Evolutionary conservation across 2,113 vertebrate genomes (phyloP).

Genomic region (Garra rufa): DNA sequence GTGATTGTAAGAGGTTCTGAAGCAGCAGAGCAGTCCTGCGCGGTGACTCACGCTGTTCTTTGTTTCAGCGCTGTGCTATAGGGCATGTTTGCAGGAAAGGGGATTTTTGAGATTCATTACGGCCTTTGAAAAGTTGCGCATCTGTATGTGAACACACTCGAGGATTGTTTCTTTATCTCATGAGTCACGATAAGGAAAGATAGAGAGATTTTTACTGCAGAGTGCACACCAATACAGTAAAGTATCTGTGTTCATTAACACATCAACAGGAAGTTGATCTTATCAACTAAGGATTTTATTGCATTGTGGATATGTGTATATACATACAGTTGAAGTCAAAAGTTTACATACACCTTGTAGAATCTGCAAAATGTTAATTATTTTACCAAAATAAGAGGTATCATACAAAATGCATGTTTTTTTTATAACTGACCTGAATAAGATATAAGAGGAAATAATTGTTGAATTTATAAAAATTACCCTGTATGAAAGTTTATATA

Average conservation of each 20-base stretch:
- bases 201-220: conserved; percentile 8
- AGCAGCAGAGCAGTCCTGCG: conserved; percentile 6
- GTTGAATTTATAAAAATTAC: too few relatives aligned
- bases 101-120: not conserved
- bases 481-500: too few relatives aligned
- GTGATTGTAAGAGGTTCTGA: conserved; percentile 8
- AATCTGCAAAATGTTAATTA: too few relatives aligned
- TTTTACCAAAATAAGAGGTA: too few relatives aligned
- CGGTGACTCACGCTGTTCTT: not conserved
- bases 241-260: not conserved
- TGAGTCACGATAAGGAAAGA: conserved; percentile 21
- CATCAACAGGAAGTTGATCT: not conserved
- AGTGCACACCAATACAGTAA: not conserved
- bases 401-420: too few relatives aligned
- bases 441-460: too few relatives aligned
- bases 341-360: too few relatives aligned
- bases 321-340: too few relatives aligned
- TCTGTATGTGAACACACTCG: not conserved
- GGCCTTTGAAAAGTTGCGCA: not conserved
- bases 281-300: not conserved
- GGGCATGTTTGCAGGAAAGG: conserved; percentile 28
- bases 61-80: conserved; percentile 13
- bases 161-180: not conserved
- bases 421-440: too few relatives aligned
- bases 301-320: not conserved